Percentiles rank a stretch among this genome's conserved stretches.
Conservation (phyloP, 2,113 vertebrate genomes). For the Corythornis cristatus region DNA sequence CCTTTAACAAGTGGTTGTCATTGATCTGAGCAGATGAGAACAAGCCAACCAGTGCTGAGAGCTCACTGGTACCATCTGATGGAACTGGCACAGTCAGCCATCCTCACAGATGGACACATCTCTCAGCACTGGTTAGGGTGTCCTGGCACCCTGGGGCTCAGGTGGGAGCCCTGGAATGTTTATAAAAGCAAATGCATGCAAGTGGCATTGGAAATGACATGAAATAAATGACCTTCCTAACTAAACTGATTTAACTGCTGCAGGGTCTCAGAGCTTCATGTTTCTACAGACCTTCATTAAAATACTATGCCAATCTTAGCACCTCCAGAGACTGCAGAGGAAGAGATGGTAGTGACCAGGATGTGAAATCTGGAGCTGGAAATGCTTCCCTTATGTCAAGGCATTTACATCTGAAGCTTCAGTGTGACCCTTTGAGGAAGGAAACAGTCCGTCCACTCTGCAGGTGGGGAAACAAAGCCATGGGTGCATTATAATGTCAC, state of each 20-base stretch:
- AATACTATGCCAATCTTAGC: background rate
- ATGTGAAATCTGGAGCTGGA: background rate
- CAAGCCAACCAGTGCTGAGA: background rate
- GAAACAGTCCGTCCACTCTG: background rate
- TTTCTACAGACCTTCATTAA: background rate
- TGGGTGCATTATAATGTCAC: background rate
- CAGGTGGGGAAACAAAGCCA: background rate
- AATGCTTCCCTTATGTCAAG: background rate
- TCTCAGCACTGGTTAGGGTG: background rate
- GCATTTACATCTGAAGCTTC: background rate
- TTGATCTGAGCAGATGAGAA: background rate
- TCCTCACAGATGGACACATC: background rate
- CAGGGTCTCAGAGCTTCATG: background rate
- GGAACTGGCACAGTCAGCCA: background rate
- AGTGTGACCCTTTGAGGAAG: background rate
- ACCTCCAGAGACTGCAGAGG: background rate
- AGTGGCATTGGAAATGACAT: background rate
- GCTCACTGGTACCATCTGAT: accelerated
- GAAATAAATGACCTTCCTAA: background rate
- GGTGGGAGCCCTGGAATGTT: background rate
- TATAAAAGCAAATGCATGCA: background rate
- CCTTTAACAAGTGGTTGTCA: background rate
- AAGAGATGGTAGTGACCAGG: background rate
- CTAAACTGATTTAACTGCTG: background rate
- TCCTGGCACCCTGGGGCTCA: accelerated